These are phyloP conservation scores for Pogonomyrmex barbatus DNA, from an alignment of 1,140 invertebrate genomes.

Conservation along the genomic window DNA sequence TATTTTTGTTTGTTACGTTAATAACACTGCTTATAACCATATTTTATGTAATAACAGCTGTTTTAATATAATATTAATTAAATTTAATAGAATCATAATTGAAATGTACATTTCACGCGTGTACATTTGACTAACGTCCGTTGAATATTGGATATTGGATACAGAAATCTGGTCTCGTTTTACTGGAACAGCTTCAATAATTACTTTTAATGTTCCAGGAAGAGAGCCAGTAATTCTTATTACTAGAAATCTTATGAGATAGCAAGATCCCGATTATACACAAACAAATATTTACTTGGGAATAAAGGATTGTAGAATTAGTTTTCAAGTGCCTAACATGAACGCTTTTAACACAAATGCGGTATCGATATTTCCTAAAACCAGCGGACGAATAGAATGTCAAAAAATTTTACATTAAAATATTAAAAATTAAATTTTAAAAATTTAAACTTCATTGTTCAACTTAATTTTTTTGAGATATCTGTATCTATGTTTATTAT, in stretches of 20 bases:
- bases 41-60: neutral
- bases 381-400: conserved; percentile 38
- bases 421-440: neutral
- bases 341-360: conserved; percentile 18
- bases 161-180: conserved; percentile 30
- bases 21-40: too few species aligned
- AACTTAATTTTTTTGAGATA: neutral
- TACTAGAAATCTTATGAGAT: conserved; percentile 56
- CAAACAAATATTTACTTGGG: conserved; percentile 23
- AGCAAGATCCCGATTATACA: conserved; percentile 40
- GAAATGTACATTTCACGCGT: neutral
- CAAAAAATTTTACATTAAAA: neutral
- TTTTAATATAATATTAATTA: neutral
- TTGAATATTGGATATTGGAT: conserved; percentile 30
- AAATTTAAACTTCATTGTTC: neutral
- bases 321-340: neutral
- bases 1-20: neutral
- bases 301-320: conserved; percentile 20
- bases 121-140: conserved; percentile 34
- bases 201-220: conserved; percentile 67
- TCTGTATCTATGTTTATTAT: neutral
- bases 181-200: conserved; percentile 60
- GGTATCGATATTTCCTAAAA: neutral
- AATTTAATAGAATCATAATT: conserved; percentile 1
- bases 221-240: conserved; percentile 45